These are phyloP conservation scores for Cheilosia vulpina DNA, from an alignment of 2,888 invertebrate species.

Conservation along the genomic window DNA sequence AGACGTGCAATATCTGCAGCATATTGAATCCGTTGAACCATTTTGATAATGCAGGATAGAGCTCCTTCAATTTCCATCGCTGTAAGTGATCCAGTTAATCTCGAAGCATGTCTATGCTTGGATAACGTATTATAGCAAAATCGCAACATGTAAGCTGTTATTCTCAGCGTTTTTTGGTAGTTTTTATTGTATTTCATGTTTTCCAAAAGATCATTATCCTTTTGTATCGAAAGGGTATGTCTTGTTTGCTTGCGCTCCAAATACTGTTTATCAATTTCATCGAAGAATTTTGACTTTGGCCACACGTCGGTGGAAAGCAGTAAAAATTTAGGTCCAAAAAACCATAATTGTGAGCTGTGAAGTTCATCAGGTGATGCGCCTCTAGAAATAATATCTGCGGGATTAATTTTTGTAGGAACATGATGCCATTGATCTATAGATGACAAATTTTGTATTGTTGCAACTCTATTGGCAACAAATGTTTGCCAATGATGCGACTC, in stretches of 20 bases:
- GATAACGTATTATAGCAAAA: slow-evolving; percentile 1
- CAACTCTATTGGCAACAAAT: slow-evolving; percentile 59
- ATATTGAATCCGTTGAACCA: neutral
- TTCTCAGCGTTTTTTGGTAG: slow-evolving; percentile 13
- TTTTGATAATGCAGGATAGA: neutral
- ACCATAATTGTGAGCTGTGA: slow-evolving; percentile 20
- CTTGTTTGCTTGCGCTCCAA: neutral
- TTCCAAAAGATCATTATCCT: neutral
- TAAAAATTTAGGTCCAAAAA: neutral
- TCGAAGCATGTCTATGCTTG: neutral
- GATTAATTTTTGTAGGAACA: slow-evolving; percentile 41
- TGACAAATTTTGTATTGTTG: slow-evolving; percentile 50
- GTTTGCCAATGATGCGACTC: slow-evolving; percentile 53
- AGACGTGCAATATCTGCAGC: slow-evolving; percentile 2
- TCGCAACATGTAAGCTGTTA: slow-evolving; percentile 1
- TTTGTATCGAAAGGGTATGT: neutral
- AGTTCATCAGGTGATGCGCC: slow-evolving; percentile 42
- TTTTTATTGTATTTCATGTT: slow-evolving; percentile 3
- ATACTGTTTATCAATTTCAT: neutral
- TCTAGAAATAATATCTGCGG: slow-evolving; percentile 56
- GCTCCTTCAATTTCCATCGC: neutral
- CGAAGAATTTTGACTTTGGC: neutral
- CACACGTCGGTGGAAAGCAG: neutral
- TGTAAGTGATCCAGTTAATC: neutral
- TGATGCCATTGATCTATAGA: slow-evolving; percentile 42